Base-by-base conservation (phyloP, 1,140 invertebrate genomes). In the Leptinotarsa texana region DNA sequence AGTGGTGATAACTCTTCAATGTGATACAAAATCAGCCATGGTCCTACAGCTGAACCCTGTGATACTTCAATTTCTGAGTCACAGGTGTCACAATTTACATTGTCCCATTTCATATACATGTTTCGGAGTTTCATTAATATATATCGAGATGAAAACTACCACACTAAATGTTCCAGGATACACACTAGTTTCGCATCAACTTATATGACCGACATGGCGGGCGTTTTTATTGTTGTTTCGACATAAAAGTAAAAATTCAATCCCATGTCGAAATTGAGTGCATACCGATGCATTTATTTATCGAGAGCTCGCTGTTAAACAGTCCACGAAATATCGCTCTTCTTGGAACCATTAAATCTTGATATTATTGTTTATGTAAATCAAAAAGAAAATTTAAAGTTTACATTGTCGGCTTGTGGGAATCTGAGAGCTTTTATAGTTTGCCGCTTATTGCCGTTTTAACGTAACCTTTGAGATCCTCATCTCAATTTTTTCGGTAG, bases 301-400 rank as follows among this genome's bases (percentile, higher is more conserved):
- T 57, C n/a, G 51, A 57, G 15, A 17, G 51, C 51, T 57, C 51
- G 17, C 51, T 57, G 51, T 57, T 13, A 57, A 57, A 57, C n/a
- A 57, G 51, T 57, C 33, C 33, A 42, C 33, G 33, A 42, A 42
- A 42, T 42, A 42, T 42, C 33, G 33, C 33, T 57, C 51, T 57
- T 57, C 51, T 57, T 18, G 51, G 51, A 57, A 57, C 4, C 3
- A 57, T 57, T 57, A 57, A 57, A 57, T 57, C 51, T 57, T 57
- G 51, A 57, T 57, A 57, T 57, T 57, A 57, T 57, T 57, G 51
- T 57, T 57, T 57, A 57, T 57, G 51, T 57, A 57, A 57, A 57
- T 57, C 51, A 18, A 57, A 18, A 57, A 57, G 17, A 8, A 5
- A 57, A 57, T 57, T 17, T 5, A 3, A 57, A 57, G 51, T 57